These are phyloP conservation scores for Tetrapedia diversipes DNA, from an alignment of 2,888 invertebrate species.

Conservation along the genomic window DNA sequence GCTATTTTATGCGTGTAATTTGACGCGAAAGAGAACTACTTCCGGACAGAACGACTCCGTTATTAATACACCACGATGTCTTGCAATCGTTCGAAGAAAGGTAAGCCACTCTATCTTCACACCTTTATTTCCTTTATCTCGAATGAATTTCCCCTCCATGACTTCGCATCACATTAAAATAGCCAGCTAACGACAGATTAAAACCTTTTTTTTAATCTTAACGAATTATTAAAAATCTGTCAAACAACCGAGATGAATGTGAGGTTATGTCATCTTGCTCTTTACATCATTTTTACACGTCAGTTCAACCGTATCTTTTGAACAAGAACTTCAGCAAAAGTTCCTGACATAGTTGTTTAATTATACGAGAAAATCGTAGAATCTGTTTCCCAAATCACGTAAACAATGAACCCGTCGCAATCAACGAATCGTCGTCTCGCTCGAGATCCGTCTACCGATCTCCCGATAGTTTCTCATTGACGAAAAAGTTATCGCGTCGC, in stretches of 20 bases:
- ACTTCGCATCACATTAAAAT: not conserved
- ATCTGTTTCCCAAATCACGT: too few relatives aligned
- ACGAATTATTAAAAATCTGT: not conserved
- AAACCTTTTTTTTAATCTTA: too few relatives aligned
- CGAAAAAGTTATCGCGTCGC: slow-evolving; percentile 15
- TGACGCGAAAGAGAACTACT: not conserved
- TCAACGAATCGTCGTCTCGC: not conserved
- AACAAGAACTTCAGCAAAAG: not conserved
- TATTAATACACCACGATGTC: not conserved
- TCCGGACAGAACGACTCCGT: too few relatives aligned
- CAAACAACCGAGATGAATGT: not conserved
- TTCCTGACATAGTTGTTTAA: not conserved
- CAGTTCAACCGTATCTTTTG: too few relatives aligned
- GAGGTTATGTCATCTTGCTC: slow-evolving; percentile 36
- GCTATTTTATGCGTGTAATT: not conserved
- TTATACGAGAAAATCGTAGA: not conserved
- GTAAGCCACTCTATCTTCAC: not conserved
- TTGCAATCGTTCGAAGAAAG: not conserved
- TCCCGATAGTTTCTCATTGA: slow-evolving; percentile 10
- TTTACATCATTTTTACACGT: not conserved
- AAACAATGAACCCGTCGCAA: not conserved
- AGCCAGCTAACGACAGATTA: too few relatives aligned
- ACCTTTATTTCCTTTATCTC: not conserved
- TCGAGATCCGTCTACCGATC: slow-evolving; percentile 5
- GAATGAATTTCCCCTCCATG: not conserved